Percentiles rank a stretch among this genome's conserved stretches.
Evolutionary conservation across 2,113 vertebrate species (phyloP).

Genomic region (Gopherus flavomarginatus): DNA sequence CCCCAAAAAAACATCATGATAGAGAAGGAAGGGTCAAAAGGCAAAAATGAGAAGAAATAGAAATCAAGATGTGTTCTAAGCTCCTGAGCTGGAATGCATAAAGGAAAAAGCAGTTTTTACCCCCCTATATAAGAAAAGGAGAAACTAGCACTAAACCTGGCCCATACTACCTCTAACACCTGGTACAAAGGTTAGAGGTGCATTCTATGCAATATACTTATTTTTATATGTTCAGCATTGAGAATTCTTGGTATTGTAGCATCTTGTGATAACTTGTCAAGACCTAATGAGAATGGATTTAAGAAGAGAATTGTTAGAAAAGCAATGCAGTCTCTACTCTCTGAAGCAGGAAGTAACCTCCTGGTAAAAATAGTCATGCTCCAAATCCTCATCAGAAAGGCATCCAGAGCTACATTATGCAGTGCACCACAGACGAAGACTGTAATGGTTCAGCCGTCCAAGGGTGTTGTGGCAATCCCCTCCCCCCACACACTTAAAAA

Average conservation of each 20-base stretch:
- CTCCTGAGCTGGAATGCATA: rapidly evolving
- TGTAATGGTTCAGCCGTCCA: neutral
- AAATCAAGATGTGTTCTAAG: neutral
- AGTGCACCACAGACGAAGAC: neutral
- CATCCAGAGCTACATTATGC: neutral
- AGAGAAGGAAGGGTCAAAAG: neutral
- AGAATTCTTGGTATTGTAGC: neutral
- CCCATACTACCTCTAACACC: neutral
- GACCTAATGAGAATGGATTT: too few species aligned
- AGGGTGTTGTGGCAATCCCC: neutral
- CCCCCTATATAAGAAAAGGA: neutral
- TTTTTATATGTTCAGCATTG: neutral
- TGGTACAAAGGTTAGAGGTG: neutral
- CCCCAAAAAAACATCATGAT: neutral
- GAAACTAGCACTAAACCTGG: neutral
- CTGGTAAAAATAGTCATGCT: neutral
- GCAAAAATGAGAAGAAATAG: neutral
- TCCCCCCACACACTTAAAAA: neutral
- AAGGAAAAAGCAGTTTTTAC: neutral
- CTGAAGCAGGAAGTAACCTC: neutral
- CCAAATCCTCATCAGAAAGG: neutral
- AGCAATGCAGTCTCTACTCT: neutral
- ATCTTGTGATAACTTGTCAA: neutral
- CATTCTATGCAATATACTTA: neutral
- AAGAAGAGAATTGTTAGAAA: neutral